Evolutionary conservation across 2,113 vertebrate genomes (phyloP), one percentile per base, ranked within the genome.

Genomic region (Verasper variegatus): DNA sequence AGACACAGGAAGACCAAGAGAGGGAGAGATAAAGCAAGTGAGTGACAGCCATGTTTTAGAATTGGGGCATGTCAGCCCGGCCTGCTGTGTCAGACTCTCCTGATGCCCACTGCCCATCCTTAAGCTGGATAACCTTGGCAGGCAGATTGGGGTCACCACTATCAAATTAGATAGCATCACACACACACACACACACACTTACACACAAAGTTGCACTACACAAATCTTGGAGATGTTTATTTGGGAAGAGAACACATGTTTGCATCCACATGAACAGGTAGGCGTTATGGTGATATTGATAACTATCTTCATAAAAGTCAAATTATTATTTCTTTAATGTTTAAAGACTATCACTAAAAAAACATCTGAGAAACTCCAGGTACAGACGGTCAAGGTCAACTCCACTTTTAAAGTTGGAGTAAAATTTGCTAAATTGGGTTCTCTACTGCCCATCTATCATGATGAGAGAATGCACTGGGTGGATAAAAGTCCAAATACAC

Each of bases 121-220:
- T 47, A 83, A 86, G 78, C 85, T 80, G 82, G 83, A 82, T 93
- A 92, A 94, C 90, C 86, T 90, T 86, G 86, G 82, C 84, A 85
- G 93, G 92, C 94, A 94, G 92, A 95, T 92, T 94, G 89, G 86
- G 94, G 93, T 91, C 94, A 92, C 70, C 70, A 58, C 77, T 74
- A 90, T 95, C 92, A 93, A 86, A 93, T 90, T 86, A 85, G 85
- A 93, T 94, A 81, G n/a, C 79, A 93, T 92, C 91, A 78, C 11
- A 74, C 35, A 74, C 60, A 81, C 64, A 77, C 56, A 77, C 47
- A 66, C 40, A 66, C 66, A 84, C 68, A 76, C 65, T 71, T 13
- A 68, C 42, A 67, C 12, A 66, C 42, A 74, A 35, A 5, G 14
- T 67, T 59, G 37, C 67, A 83, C 71, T 68, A 54, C 47, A 75